These are phyloP conservation scores for Ephialtes manifestator DNA, from an alignment of 2,888 invertebrate species.

Conservation along the genomic window DNA sequence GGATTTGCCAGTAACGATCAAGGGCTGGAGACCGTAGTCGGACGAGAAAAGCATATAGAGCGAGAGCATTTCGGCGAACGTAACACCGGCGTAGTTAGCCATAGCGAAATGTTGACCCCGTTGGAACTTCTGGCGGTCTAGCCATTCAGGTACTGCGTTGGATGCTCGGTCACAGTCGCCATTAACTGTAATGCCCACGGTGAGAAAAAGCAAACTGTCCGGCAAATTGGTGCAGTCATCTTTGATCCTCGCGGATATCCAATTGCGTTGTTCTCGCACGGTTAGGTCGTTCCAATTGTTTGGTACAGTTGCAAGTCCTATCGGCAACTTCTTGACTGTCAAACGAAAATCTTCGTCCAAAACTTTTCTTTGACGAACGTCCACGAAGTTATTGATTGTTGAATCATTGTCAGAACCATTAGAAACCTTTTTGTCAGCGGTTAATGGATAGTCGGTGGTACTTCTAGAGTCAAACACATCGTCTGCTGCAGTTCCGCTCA, in stretches of 20 bases:
- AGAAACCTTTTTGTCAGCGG: background rate
- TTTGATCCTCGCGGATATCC: background rate
- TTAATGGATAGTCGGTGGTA: background rate
- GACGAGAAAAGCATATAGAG: constrained; percentile 85
- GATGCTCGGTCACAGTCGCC: constrained; percentile 75
- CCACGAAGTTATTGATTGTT: background rate
- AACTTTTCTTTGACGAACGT: background rate
- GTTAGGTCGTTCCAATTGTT: constrained; percentile 58
- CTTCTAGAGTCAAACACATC: constrained; percentile 12
- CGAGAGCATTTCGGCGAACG: constrained; percentile 83
- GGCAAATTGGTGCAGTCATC: constrained; percentile 47
- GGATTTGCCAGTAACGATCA: constrained; percentile 86
- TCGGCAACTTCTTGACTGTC: background rate
- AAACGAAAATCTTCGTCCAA: constrained; percentile 10
- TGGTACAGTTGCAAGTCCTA: constrained; percentile 34
- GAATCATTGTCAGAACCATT: background rate
- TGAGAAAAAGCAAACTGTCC: constrained; percentile 50
- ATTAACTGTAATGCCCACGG: constrained; percentile 42
- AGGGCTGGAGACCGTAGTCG: constrained; percentile 83
- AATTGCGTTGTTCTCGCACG: constrained; percentile 55
- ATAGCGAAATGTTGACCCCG: constrained; percentile 86
- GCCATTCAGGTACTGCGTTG: constrained; percentile 83
- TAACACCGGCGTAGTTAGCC: constrained; percentile 82
- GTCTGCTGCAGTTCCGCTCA: background rate
- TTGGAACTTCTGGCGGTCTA: constrained; percentile 85